Evolutionary conservation across 2,113 vertebrate genomes (phyloP), one percentile per base, ranked within the genome.

Genomic region (Electrona antarctica): DNA sequence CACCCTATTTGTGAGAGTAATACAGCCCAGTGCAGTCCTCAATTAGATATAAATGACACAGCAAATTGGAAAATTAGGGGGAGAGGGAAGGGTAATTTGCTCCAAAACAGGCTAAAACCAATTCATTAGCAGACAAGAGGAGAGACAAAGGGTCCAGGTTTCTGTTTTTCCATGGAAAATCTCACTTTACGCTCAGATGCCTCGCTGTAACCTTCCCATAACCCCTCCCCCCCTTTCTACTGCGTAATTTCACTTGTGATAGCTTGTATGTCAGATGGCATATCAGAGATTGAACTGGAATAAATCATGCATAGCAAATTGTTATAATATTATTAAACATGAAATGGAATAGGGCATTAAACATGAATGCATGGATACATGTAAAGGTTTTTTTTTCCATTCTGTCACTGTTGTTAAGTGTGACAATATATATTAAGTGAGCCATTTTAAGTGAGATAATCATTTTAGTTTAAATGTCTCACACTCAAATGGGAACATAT

Each of bases 31-130:
- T 84, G 90, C 78, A 71, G 82, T 84, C 88, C 84, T 90, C 92
- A 91, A 94, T 94, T 93, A 93, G 89, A 67, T 78, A 76, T 91
- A 93, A 93, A 93, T 93, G 90, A 93, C 88, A 93, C 83, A 92
- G 92, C 91, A 93, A 92, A 94, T 94, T 93, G 92, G 89, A 93
- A 93, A 93, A 93, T 93, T 92, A 93, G 90, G 87, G 85, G 78
- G 87, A 87, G 89, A 90, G 92, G 90, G 90, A 86, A 87, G 88
- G 85, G 88, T 92, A 93, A 93, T 93, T 93, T 91, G 88, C 88
- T 91, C 81, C 86, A 85, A 94, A 94, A 93, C 85, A 88, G 90
- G 73, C 88, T 91, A 91, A 93, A 93, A 93, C 88, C 91, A 93
- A 94, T 94, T 94, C 86, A 94, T 93, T 94, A 93, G 71, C 64